Evolutionary conservation across 35 echinoderm and acorn worm genomes (phyloP).

Genomic region (Lytechinus variegatus): DNA sequence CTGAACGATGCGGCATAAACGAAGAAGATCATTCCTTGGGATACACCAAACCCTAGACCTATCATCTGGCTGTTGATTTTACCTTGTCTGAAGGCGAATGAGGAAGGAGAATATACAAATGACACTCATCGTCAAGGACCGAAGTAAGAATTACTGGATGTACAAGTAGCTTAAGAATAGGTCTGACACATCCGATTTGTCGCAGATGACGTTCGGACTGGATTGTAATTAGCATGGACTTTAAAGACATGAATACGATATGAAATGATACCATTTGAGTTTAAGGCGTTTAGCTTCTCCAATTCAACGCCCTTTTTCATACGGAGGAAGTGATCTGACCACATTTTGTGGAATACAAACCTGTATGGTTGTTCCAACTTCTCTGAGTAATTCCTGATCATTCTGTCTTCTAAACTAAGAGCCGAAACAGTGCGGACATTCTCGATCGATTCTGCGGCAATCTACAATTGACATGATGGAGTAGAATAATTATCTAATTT

Average conservation of each 20-base stretch:
- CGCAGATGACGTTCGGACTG: too few species aligned
- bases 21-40: conserved; percentile 62
- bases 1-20: conserved; percentile 67
- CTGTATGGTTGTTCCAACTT: conserved; percentile 63
- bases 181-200: too few species aligned
- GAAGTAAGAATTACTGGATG: too few species aligned
- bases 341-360: not conserved
- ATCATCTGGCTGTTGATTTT: conserved; percentile 54
- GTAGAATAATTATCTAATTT: not conserved
- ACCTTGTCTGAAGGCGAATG: conserved; percentile 44
- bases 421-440: conserved; percentile 80
- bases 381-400: conserved; percentile 70
- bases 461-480: conserved; percentile 17
- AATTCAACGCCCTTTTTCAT: too few species aligned
- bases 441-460: conserved; percentile 87
- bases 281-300: too few species aligned
- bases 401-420: conserved; percentile 65
- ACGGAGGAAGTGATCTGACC: too few species aligned
- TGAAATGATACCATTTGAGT: too few species aligned
- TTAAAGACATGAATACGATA: too few species aligned
- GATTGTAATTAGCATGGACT: too few species aligned
- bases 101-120: not conserved
- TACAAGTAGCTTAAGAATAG: too few species aligned
- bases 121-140: too few species aligned
- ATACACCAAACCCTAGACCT: conserved; percentile 45